Evolutionary conservation across 1,140 invertebrate species (phyloP), one percentile per base, ranked within the genome.

Genomic region (Hypsibius dujardini): DNA sequence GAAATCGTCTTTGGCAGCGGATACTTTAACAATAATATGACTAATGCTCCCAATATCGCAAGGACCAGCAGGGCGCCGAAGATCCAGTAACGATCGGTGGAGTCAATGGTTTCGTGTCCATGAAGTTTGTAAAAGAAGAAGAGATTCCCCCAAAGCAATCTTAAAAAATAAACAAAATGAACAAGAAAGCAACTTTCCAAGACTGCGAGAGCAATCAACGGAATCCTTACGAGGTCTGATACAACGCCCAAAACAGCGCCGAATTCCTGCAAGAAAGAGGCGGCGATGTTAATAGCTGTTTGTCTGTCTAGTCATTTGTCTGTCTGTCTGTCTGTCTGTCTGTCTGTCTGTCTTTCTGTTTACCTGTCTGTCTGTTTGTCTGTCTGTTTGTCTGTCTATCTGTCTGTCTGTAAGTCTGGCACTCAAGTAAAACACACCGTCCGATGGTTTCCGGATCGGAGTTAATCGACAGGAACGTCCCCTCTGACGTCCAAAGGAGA

Each of bases 211-310:
- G 14, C n/a, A n/a, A n/a, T n/a, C 79, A 89, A 87, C 87, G 91
- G 75, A n/a, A n/a, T n/a, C n/a, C n/a, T n/a, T n/a, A n/a, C n/a
- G n/a, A n/a, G n/a, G 85, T 87, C 79, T 96, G 92, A 50, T 95
- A 82, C 77, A 96, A 85, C 0, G 92, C 92, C 93, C 93, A 96
- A 78, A 97, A 97, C 40, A 97, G 82, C 45, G 92, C 92, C 42
- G 90, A 91, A 79, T 97, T 95, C 75, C 92, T 84, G 1, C 89
- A 87, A 67, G 45, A 7, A 42, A 67, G 3, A 42, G 45, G 7
- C 12, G 12, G n/a, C 7, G 50, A 56, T 56, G 50, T 56, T 56
- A 56, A 56, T n/a, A n/a, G n/a, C n/a, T n/a, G n/a, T n/a, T n/a
- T n/a, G n/a, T n/a, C n/a, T n/a, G n/a, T n/a, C n/a, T n/a, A n/a